Conservation (phyloP, 1,140 invertebrate species). For the Bathynomus jamesi region DNA sequence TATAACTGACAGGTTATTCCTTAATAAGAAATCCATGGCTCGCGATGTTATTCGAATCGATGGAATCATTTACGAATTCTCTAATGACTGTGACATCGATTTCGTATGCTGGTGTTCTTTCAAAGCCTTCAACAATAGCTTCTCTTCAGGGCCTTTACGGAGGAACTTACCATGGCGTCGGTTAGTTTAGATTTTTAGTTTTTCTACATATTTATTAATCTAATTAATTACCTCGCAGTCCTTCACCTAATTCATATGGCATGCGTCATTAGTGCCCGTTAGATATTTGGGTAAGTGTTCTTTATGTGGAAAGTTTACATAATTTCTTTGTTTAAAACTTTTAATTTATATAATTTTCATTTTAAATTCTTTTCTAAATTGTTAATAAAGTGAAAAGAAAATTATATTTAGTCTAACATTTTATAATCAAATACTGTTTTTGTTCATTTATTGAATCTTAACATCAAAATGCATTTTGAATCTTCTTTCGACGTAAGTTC, state of each 20-base stretch:
- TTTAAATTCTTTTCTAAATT: too few relatives aligned
- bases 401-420: too few relatives aligned
- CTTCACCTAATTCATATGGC: neutral
- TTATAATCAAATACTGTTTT: too few relatives aligned
- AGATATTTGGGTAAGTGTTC: neutral
- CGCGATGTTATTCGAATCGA: conserved; percentile 69
- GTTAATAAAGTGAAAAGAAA: too few relatives aligned
- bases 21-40: conserved; percentile 71
- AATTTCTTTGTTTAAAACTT: too few relatives aligned
- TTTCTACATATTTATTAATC: neutral
- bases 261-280: neutral
- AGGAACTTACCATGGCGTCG: conserved; percentile 70
- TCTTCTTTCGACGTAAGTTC: too few relatives aligned
- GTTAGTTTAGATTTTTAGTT: conserved; percentile 45
- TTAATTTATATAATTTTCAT: too few relatives aligned
- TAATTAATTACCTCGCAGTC: neutral
- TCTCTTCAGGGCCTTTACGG: conserved; percentile 72
- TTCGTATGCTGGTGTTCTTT: conserved; percentile 68
- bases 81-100: conserved; percentile 72
- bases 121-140: conserved; percentile 65
- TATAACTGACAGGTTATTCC: conserved; percentile 59
- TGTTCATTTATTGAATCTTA: too few relatives aligned
- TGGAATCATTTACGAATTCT: conserved; percentile 63
- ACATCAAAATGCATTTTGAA: too few relatives aligned
- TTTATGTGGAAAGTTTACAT: neutral